Conservation (phyloP, 2,797 vertebrate genomes). For the Sitta carolinensis region DNA sequence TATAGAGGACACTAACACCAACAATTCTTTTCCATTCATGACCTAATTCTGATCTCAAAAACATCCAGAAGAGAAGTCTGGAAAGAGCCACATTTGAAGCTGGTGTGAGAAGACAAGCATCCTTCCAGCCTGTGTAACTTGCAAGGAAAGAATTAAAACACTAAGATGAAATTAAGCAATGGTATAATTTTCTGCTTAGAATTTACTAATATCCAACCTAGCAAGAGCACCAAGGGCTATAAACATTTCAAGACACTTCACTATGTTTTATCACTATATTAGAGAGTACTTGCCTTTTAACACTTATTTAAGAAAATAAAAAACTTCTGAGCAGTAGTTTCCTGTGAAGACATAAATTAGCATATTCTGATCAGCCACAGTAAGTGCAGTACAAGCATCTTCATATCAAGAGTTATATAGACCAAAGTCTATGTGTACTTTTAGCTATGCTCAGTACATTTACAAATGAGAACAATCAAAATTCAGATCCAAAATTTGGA, state of each 20-base stretch:
- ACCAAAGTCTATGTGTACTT: not conserved
- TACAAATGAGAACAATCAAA: not conserved
- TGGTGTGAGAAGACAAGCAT: not conserved
- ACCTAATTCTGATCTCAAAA: not conserved
- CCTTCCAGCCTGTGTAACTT: not conserved
- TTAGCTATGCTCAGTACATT: not conserved
- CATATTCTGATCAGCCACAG: not conserved
- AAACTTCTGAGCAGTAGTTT: constrained; percentile 49
- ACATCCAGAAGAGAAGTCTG: not conserved
- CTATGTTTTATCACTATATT: constrained; percentile 62
- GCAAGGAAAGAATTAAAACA: constrained; percentile 38
- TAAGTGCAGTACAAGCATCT: not conserved
- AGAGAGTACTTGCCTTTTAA: constrained; percentile 60
- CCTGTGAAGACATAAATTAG: constrained; percentile 41
- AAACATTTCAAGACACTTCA: constrained; percentile 64
- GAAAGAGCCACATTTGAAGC: not conserved
- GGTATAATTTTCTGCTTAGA: constrained; percentile 46
- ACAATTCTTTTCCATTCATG: not conserved
- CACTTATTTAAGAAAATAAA: constrained; percentile 63
- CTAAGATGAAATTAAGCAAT: constrained; percentile 56
- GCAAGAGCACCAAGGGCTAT: constrained; percentile 50
- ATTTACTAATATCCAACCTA: constrained; percentile 67
- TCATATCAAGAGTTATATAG: not conserved
- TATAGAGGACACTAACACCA: not conserved
- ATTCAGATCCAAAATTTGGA: not conserved